Base-by-base conservation (phyloP, 2,888 invertebrate species). In the Stenurella melanura region DNA sequence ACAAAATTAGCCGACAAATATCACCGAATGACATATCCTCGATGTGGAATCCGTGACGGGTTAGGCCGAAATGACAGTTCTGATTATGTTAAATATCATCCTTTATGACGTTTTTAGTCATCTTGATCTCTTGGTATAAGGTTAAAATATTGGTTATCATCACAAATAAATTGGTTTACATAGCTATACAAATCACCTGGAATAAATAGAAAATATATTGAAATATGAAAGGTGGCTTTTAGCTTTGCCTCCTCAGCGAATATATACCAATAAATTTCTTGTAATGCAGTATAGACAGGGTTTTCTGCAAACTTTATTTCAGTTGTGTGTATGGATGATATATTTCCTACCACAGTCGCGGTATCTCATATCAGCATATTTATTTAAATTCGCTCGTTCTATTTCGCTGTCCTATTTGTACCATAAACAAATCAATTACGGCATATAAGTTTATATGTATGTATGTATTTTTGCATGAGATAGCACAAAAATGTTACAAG, bases 271-370 rank as follows among this genome's bases (percentile, higher is more conserved):
- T 64, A 64, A 64, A 64, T 73, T 73, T 64, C 66, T 73, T 73
- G 73, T 76, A 76, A 76, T 76, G 76, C 73, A 73, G 76, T 66
- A 76, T 76, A 69, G 76, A 76, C 76, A 76, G 76, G 18, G 30
- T 73, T 76, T 76, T 76, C 70, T 67, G 64, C 64, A 38, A 69
- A 66, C 73, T 76, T 76, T 76, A 76, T 76, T 76, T 73, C 73
- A 63, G 73, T 76, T 73, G 73, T 69, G 68, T 73, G 73, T 69
- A 66, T 69, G 73, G 66, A 69, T 76, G 76, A 76, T 73, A 76
- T 76, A 76, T 73, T 42, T 66, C 64, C 38, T 58, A 69, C 34
- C 57, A 68, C 73, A 64, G 69, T 34, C 63, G 69, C 67, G 75
- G 73, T 60, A 56, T 68, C 73, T 73, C 69, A 69, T 64, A 73